Conservation (phyloP, 2,797 vertebrate species). For the Glyptemys insculpta region DNA sequence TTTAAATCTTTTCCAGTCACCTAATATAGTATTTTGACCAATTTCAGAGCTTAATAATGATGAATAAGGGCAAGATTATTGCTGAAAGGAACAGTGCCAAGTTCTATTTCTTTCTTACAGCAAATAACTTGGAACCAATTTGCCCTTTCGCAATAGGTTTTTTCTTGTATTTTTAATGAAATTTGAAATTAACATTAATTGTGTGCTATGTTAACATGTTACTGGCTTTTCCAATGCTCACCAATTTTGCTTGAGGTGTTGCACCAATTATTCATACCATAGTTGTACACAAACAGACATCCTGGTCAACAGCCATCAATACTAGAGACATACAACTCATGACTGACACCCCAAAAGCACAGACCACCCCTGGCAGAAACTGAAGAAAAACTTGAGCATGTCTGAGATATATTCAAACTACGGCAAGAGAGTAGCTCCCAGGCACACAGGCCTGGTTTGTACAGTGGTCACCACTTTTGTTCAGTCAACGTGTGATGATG, state of each 20-base stretch:
- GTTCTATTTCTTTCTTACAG: background rate
- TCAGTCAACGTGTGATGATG: background rate
- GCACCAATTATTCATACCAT: background rate
- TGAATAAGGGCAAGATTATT: slow-evolving; percentile 23
- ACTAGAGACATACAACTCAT: background rate
- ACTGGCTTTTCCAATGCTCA: background rate
- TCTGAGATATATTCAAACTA: background rate
- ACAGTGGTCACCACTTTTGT: background rate
- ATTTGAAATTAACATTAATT: rapidly evolving
- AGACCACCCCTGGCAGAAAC: background rate
- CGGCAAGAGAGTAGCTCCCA: background rate
- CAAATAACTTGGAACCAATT: background rate
- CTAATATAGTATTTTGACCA: background rate
- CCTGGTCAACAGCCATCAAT: background rate
- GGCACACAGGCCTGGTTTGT: background rate
- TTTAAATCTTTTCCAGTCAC: slow-evolving; percentile 36
- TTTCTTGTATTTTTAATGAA: slow-evolving; percentile 27
- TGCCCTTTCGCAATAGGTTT: background rate
- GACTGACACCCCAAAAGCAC: background rate
- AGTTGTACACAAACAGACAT: background rate
- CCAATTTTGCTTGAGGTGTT: background rate
- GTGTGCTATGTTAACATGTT: background rate
- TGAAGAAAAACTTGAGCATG: background rate
- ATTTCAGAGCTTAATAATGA: slow-evolving; percentile 32
- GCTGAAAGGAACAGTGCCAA: background rate